Evolutionary conservation across 2,888 invertebrate genomes (phyloP).

Genomic region (Argyra leucocephala): DNA sequence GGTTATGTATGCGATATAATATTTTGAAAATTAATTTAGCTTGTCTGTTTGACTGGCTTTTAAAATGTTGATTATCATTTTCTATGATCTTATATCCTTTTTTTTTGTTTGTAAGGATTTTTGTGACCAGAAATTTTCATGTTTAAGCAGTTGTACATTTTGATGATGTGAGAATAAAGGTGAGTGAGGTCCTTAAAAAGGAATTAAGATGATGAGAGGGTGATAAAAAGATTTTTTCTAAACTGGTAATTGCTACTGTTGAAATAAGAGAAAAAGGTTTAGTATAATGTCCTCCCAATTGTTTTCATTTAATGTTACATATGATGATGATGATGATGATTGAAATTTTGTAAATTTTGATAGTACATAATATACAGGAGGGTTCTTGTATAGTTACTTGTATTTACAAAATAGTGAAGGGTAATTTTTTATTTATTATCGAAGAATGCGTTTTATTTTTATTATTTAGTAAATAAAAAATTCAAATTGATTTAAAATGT

Average conservation of each 20-base stretch:
- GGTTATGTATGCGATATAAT: no score
- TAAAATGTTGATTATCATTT: neutral
- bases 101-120: neutral
- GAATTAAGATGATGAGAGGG: neutral
- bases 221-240: neutral
- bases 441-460: no score
- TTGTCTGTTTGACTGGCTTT: neutral
- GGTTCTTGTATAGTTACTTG: no score
- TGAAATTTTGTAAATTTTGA: no score
- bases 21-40: neutral
- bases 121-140: neutral
- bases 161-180: neutral
- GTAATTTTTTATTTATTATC: no score
- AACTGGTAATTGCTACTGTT: neutral
- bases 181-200: neutral
- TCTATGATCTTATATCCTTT: neutral
- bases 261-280: neutral
- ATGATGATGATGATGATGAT: no score
- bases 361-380: no score
- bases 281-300: no score
- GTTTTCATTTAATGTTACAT: no score
- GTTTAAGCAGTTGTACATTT: neutral
- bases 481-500: no score
- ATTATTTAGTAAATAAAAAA: no score
- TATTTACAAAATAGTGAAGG: no score